Evolutionary conservation across 2,888 invertebrate genomes (phyloP).

Genomic region (Callosobruchus maculatus): DNA sequence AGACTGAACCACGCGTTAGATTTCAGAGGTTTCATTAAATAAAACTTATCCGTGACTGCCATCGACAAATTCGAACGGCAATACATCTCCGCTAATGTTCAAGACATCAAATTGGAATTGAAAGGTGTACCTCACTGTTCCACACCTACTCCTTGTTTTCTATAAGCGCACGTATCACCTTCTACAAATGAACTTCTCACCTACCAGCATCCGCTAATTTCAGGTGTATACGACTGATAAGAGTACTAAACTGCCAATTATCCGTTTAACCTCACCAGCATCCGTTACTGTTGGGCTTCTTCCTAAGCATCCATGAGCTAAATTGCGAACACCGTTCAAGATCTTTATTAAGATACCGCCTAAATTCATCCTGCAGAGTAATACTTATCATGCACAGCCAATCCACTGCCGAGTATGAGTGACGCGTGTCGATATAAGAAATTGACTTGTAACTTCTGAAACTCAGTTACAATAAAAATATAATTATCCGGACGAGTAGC

Average conservation of each 20-base stretch:
- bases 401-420: neutral
- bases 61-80: too few species aligned
- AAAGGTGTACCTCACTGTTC: neutral
- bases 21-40: too few species aligned
- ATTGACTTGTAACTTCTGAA: too few species aligned
- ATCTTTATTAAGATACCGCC: neutral
- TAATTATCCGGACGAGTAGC: too few species aligned
- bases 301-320: neutral
- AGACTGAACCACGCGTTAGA: too few species aligned
- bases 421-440: neutral
- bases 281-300: neutral
- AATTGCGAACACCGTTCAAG: neutral
- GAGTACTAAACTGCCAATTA: neutral
- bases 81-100: too few species aligned
- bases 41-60: too few species aligned
- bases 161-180: neutral
- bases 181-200: neutral
- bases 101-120: neutral
- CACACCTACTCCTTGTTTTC: neutral
- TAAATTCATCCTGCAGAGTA: neutral
- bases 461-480: too few species aligned
- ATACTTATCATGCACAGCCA: neutral
- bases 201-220: neutral
- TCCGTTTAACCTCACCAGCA: neutral
- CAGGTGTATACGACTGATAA: neutral